Base-by-base conservation (phyloP, 2,888 invertebrate species). In the Drosophila suboccidentalis region DNA sequence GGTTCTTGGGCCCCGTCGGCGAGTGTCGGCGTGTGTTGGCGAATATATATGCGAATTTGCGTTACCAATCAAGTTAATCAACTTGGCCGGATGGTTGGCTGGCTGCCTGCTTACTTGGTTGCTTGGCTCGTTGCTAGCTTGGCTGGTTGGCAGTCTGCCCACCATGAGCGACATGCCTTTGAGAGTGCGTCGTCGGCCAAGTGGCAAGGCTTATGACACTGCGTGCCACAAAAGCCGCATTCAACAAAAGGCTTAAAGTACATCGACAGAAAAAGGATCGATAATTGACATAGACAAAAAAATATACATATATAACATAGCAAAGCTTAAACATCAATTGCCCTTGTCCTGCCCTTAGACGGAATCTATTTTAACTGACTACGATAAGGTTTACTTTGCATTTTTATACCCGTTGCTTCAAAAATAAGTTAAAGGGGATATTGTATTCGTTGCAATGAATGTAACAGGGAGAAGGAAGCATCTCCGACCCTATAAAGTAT, bases 31-130 rank as follows among this genome's bases (percentile, higher is more conserved):
- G 58, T 64, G 86, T 87, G 86, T 86, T 86, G 86, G 89, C 86
- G 86, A 87, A 75, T 87, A 65, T 87, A 67, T 74, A 26, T 73
- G 78, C 78, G 75, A 77, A 71, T 79, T 87, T 87, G 87, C 84
- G 86, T 89, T 87, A 87, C 86, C 86, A 89, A 89, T 89, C 87
- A 87, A 87, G 89, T 87, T 88, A 87, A 85, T 89, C 89, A 87
- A 89, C 87, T 85, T 76, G 88, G 74, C 87, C 87, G 82, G 75
- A 71, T 87, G 84, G 70, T 73, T 81, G 79, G 44, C 68, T 83
- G 67, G 62, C 58, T 82, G 53, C 39, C 50, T 69, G 61, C 3
- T 4, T 22, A 4, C 22, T 22, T 22, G 22, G 57, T 54, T 68
- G 73, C 19, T 44, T 71, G 66, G 36, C 65, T 75, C 71, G 36